phyloP scores from a whole-genome alignment of 2,113 vertebrate species.

The Halcyon senegalensis region DNA sequence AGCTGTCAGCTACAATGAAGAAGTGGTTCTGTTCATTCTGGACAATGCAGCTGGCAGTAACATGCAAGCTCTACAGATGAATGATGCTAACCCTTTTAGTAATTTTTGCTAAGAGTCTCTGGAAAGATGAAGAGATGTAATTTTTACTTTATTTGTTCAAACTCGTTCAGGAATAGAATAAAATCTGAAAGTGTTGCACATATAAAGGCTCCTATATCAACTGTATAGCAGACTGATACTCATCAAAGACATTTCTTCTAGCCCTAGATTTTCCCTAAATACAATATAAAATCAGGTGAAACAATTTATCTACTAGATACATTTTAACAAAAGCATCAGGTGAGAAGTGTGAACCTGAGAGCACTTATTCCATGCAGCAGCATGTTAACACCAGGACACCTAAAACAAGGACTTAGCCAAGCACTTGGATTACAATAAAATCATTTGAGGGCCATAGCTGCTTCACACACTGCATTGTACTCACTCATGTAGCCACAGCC shows the following conservation, averaged over 20 bases:
- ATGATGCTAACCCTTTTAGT: background rate
- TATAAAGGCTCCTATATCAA: background rate
- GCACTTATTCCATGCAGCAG: background rate
- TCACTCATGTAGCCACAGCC: rapidly evolving
- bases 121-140: background rate
- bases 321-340: background rate
- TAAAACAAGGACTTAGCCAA: background rate
- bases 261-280: background rate
- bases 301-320: background rate
- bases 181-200: background rate
- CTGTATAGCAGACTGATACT: background rate
- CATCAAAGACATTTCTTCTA: background rate
- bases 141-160: background rate
- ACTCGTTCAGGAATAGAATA: background rate
- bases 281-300: background rate
- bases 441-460: background rate
- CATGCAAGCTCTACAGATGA: background rate
- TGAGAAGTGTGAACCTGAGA: background rate
- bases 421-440: background rate
- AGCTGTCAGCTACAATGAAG: slow-evolving; percentile 29
- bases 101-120: background rate
- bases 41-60: background rate
- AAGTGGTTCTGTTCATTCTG: background rate
- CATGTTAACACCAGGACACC: background rate
- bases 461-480: rapidly evolving